A percentile compares a stretch with the other conserved stretches of the same genome.
These are phyloP conservation scores for Malacoraja senta DNA, from an alignment of 2,797 vertebrate species.

Conservation along the genomic window DNA sequence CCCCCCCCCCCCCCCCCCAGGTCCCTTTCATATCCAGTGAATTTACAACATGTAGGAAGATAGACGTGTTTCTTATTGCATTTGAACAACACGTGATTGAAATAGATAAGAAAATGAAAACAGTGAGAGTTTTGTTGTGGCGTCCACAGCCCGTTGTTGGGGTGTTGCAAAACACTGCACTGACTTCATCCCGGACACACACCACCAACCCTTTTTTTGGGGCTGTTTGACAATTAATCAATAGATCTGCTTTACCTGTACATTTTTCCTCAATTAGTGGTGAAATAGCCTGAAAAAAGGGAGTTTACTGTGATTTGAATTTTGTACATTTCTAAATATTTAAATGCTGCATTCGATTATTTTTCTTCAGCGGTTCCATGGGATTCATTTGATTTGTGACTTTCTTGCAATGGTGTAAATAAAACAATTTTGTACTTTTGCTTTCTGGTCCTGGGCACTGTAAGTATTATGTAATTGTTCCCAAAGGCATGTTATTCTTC, in stretches of 20 bases:
- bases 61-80: background rate
- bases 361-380: slow-evolving; percentile 16
- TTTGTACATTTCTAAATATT: slow-evolving; percentile 36
- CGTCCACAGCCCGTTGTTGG: background rate
- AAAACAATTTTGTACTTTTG: slow-evolving; percentile 58
- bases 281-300: background rate
- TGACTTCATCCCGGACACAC: slow-evolving; percentile 25
- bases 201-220: background rate
- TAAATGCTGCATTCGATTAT: slow-evolving; percentile 10
- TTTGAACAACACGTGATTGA: background rate
- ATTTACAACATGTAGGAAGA: background rate
- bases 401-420: slow-evolving; percentile 54
- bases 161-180: background rate
- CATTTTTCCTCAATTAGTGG: background rate
- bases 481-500: slow-evolving; percentile 59
- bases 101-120: background rate
- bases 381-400: slow-evolving; percentile 15
- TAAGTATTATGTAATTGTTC: slow-evolving; percentile 56
- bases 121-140: background rate
- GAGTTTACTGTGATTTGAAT: slow-evolving; percentile 34
- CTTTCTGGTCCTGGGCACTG: slow-evolving; percentile 56
- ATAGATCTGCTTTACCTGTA: background rate
- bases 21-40: too few species aligned
- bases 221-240: background rate
- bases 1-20: background rate